Conservation (phyloP, 2,888 invertebrate genomes). For the Auanema sp. region DNA sequence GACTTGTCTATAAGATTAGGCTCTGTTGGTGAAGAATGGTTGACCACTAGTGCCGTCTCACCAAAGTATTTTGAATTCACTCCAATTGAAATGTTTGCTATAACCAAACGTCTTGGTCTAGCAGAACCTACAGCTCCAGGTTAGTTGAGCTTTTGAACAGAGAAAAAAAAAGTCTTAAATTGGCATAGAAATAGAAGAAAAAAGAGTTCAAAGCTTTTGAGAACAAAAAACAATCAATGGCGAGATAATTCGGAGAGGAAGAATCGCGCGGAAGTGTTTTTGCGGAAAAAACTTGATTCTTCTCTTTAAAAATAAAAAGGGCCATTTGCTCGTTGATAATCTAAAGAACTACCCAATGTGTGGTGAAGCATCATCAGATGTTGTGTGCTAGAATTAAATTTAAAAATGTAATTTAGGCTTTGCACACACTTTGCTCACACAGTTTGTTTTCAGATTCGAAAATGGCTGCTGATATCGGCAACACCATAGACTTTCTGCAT, state of each 20-base stretch:
- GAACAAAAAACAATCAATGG: not conserved
- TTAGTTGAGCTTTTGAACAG: too few species aligned
- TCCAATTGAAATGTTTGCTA: constrained; percentile 83
- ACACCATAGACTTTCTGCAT: constrained; percentile 79
- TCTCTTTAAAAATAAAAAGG: not conserved
- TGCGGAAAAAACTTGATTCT: not conserved
- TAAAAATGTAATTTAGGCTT: too few species aligned
- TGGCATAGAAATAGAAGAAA: too few species aligned
- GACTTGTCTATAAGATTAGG: constrained; percentile 48
- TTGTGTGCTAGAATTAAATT: too few species aligned
- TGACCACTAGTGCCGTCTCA: constrained; percentile 32
- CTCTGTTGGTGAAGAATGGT: constrained; percentile 47
- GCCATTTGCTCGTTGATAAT: too few species aligned
- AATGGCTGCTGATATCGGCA: constrained; percentile 83
- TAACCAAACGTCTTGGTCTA: constrained; percentile 82
- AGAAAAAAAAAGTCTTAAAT: constrained; percentile 2
- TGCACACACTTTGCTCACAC: too few species aligned
- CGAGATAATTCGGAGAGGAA: constrained; percentile 4
- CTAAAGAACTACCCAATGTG: too few species aligned
- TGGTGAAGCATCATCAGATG: too few species aligned
- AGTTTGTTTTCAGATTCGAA: constrained; percentile 71
- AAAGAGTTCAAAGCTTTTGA: not conserved
- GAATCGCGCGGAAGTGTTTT: not conserved
- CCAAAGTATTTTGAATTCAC: constrained; percentile 72
- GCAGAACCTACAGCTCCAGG: constrained; percentile 74